Evolutionary conservation across 2,888 invertebrate species (phyloP), one percentile per base, ranked within the genome.

Genomic region (Tetragonisca angustula): DNA sequence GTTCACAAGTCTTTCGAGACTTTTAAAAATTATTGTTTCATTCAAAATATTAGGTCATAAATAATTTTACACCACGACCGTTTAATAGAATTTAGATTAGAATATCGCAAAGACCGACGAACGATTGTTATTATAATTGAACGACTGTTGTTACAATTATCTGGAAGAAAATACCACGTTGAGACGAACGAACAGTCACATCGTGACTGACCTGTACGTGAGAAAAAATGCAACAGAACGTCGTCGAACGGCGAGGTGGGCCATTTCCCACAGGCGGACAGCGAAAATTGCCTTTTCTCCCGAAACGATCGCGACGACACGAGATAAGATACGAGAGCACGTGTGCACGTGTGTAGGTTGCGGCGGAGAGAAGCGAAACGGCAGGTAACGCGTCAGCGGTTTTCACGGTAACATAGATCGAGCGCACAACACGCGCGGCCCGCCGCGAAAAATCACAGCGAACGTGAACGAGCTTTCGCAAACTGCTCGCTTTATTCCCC

Each of bases 401-500:
- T 67, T 54, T 27, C 24, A 52, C 24, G 61, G 32, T 43, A 15
- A 27, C 21, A 17, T 13, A 62, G 32, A 36, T 54, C 61, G 54
- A 32, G 59, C 70, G 61, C 67, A 52, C 65, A 70, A 59, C 56
- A 61, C 50, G 61, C 70, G 56, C 61, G 49, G 50, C 61, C 32
- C 64, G 56, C 11, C 49, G 50, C 69, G 64, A 68, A 43, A 43
- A 43, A 62, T 32, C 49, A 64, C 24, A 72, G 49, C 59, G n/a
- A 43, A 56, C 69, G 49, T 43, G 62, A 76, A 83, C 76, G 83
- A 70, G 71, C 61, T 49, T 17, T 76, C 67, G 77, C 54, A 64
- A 71, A 72, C 52, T 65, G 70, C 59, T 70, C 84, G 74, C 43
- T 49, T 27, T 61, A 32, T 54, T 75, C 70, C 78, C 77, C 79